Percentiles rank a stretch among this genome's conserved stretches.
Conservation (phyloP, 1,140 invertebrate genomes). For the Armadillidium nasatum region DNA sequence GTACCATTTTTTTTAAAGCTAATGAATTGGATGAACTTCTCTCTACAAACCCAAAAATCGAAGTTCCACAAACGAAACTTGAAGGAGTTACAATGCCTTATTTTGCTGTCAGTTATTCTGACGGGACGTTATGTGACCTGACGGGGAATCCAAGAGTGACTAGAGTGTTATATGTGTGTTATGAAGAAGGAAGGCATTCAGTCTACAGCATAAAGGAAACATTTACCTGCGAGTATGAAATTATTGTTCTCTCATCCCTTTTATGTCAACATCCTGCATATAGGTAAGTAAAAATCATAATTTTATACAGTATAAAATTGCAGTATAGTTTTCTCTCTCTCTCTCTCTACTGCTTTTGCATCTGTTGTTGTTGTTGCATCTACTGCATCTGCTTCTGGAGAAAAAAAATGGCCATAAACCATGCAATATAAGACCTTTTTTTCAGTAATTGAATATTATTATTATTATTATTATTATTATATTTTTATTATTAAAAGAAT, state of each 20-base stretch:
- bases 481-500: too few relatives aligned
- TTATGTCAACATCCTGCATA: conserved; percentile 86
- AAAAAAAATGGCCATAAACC: too few relatives aligned
- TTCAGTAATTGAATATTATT: too few relatives aligned
- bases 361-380: too few relatives aligned
- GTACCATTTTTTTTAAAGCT: conserved; percentile 14
- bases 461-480: too few relatives aligned
- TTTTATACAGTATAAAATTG: too few relatives aligned
- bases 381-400: too few relatives aligned
- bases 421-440: too few relatives aligned
- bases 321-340: too few relatives aligned
- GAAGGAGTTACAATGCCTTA: conserved; percentile 80
- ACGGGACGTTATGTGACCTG: conserved; percentile 84
- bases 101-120: conserved; percentile 58
- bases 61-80: conserved; percentile 64
- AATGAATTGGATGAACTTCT: conserved; percentile 41
- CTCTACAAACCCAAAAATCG: conserved; percentile 31
- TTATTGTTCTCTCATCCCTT: conserved; percentile 74
- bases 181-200: conserved; percentile 64
- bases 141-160: conserved; percentile 74
- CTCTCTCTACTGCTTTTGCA: too few relatives aligned
- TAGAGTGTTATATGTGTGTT: conserved; percentile 78
- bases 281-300: conserved; percentile 53
- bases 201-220: conserved; percentile 89
- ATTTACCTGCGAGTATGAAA: conserved; percentile 90